These are phyloP conservation scores for Heliornis fulica DNA, from an alignment of 2,113 vertebrate species.

Conservation along the genomic window DNA sequence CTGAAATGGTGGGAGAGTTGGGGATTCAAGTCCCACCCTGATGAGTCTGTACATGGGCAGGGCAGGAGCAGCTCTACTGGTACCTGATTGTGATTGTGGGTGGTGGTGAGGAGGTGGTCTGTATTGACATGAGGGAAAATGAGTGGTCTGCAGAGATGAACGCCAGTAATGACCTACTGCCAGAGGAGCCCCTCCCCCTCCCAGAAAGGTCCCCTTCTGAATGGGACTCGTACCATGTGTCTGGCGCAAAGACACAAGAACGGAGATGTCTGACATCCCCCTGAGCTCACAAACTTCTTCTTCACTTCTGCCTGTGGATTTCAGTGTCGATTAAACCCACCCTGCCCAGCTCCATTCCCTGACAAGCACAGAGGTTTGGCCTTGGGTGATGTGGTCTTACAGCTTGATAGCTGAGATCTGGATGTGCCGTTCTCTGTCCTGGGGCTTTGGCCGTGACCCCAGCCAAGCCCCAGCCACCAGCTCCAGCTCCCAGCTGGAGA, in stretches of 20 bases:
- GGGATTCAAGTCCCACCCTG: not conserved
- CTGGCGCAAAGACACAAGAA: not conserved
- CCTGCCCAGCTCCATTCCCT: not conserved
- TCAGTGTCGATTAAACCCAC: not conserved
- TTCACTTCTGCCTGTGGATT: not conserved
- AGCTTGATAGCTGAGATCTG: not conserved
- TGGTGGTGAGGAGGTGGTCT: not conserved
- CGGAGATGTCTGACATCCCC: fast-evolving
- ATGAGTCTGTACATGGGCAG: not conserved
- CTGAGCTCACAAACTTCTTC: not conserved
- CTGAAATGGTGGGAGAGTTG: not conserved
- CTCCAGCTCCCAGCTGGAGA: not conserved
- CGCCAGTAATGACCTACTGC: not conserved
- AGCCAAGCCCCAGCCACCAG: not conserved
- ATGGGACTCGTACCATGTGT: not conserved
- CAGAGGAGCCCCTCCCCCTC: not conserved
- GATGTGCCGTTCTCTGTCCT: not conserved
- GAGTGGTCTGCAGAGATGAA: not conserved
- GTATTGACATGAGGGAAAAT: not conserved
- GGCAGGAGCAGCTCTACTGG: not conserved
- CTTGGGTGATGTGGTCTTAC: not conserved
- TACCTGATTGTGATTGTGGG: not conserved
- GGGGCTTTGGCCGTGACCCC: not conserved
- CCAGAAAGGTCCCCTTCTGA: not conserved
- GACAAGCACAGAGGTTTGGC: fast-evolving